These are phyloP conservation scores for Eupithecia tripunctaria DNA, from an alignment of 2,888 invertebrate species.

Conservation along the genomic window DNA sequence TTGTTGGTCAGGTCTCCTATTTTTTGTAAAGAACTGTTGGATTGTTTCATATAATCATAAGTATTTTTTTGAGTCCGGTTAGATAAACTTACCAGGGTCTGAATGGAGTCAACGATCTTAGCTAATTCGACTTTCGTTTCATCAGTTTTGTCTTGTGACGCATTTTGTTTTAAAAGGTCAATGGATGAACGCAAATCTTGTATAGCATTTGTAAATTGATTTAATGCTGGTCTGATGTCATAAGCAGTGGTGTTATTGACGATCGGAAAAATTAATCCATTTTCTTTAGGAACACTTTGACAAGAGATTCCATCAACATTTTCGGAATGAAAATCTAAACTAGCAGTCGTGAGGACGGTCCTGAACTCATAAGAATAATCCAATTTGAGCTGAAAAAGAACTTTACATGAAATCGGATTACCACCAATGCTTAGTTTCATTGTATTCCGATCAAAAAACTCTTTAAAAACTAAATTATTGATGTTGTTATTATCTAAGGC, in stretches of 20 bases:
- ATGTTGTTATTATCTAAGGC: slow-evolving; percentile 44
- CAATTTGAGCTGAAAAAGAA: slow-evolving; percentile 40
- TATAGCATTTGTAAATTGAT: slow-evolving; percentile 33
- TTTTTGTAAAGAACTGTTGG: slow-evolving; percentile 18
- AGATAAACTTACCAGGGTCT: slow-evolving; percentile 28
- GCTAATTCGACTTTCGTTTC: slow-evolving; percentile 15
- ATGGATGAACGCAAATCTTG: slow-evolving; percentile 30
- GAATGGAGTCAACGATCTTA: slow-evolving; percentile 22
- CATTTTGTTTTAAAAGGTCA: slow-evolving; percentile 27
- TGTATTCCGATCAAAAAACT: slow-evolving; percentile 34
- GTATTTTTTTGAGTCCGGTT: slow-evolving; percentile 28
- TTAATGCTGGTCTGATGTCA: slow-evolving; percentile 36
- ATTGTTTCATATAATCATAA: slow-evolving; percentile 20
- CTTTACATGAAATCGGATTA: slow-evolving; percentile 43
- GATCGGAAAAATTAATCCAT: slow-evolving; percentile 9
- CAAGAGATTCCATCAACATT: slow-evolving; percentile 44
- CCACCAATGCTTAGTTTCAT: slow-evolving; percentile 42
- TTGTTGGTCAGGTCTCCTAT: slow-evolving; percentile 27
- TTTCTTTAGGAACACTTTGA: slow-evolving; percentile 19
- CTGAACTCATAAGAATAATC: slow-evolving; percentile 28
- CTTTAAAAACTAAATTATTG: slow-evolving; percentile 33
- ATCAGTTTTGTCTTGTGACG: slow-evolving; percentile 18
- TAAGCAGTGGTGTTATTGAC: slow-evolving; percentile 23
- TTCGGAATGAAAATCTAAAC: slow-evolving; percentile 38
- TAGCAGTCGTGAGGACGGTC: slow-evolving; percentile 29